Percentiles rank a stretch among this genome's conserved stretches.
Conservation (phyloP, 2,113 vertebrate genomes). For the Ursus arctos region DNA sequence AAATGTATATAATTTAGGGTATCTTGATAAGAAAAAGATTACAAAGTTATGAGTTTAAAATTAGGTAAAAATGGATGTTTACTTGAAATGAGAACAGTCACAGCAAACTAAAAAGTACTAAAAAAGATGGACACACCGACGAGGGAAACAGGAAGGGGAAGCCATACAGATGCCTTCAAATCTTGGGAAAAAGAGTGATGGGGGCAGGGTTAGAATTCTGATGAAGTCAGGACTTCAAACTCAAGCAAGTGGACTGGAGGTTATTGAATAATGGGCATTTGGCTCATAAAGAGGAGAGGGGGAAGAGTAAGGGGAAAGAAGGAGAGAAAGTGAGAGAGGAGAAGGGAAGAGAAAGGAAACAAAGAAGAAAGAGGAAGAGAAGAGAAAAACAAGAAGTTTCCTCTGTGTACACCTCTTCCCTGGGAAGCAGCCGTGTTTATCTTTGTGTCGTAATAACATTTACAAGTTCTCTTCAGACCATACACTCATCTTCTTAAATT, state of each 20-base stretch:
- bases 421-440: conserved; percentile 18
- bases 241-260: not conserved
- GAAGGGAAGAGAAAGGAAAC: not conserved
- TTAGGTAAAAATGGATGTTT: not conserved
- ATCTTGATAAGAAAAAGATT: not conserved
- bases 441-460: conserved; percentile 23
- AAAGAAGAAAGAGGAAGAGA: not conserved
- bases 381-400: not conserved
- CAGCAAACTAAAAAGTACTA: not conserved
- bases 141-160: not conserved
- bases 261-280: not conserved
- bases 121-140: not conserved
- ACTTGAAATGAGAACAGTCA: conserved; percentile 8
- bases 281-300: not conserved
- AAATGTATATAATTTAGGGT: not conserved
- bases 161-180: not conserved
- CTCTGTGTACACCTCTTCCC: not conserved
- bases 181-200: not conserved
- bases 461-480: conserved; percentile 41
- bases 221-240: not conserved
- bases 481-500: conserved; percentile 68
- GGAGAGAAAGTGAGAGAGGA: not conserved
- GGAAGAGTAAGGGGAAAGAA: too few species aligned
- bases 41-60: conserved; percentile 21
- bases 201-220: not conserved